Base-by-base conservation (phyloP, 2,797 vertebrate genomes). In the Oophaga sylvatica region DNA sequence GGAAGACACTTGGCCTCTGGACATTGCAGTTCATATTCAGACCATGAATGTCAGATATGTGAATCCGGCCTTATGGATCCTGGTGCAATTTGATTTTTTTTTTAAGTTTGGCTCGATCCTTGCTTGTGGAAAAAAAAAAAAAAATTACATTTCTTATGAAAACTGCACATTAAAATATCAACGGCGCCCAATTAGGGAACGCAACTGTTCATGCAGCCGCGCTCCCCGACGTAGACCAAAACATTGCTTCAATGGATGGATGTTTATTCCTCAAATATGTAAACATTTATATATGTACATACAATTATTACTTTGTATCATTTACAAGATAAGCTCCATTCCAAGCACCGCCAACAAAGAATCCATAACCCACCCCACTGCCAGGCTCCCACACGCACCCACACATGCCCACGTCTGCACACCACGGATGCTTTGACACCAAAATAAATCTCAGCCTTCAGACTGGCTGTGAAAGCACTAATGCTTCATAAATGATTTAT, bases 381-480 rank as follows among this genome's bases (percentile, higher is more conserved):
- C 84, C 88, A 86, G 84, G 84, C 84, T 83, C 53, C 84, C 79
- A 89, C 80, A 86, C 88, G 57, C 84, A 86, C 84, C 80, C 84
- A 86, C 83, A 62, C 84, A 86, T 88, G 84, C 80, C 70, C 84
- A 86, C 80, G 60, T 86, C 85, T 85, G 76, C 87, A 86, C 84
- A 89, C 88, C 84, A 89, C 84, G 53, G 84, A 89, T 86, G 80
- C 84, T 83, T 85, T 86, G 88, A 91, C 92, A 94, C 94, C 93
- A 93, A 94, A 95, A 94, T 94, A 95, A 94, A 95, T 95, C 94
- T 89, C 94, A 95, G 95, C 94, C 94, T 94, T 93, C 94, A 96
- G 96, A 95, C 92, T 93, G 95, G 94, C 95, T 95, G 95, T 95
- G 92, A 90, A 95, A 95, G 93, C 93, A 92, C n/a, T 93, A 86